These are phyloP conservation scores for Pardosa pseudoannulata DNA, from an alignment of 2,888 invertebrate species.

Conservation along the genomic window DNA sequence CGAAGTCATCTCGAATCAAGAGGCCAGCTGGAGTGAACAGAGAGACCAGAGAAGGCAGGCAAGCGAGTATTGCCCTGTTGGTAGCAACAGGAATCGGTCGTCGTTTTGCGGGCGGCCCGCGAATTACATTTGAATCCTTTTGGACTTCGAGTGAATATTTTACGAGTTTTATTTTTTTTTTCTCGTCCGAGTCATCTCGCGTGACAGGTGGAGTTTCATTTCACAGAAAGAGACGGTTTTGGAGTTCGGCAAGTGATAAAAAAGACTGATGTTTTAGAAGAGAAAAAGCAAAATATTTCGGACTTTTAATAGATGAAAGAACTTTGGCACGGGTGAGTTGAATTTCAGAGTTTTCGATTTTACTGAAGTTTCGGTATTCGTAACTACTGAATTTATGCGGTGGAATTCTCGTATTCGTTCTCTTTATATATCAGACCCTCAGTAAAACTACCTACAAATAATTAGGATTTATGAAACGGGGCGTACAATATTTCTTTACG, in stretches of 20 bases:
- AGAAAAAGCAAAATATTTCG: not conserved
- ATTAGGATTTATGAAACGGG: no score
- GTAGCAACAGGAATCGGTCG: constrained; percentile 67
- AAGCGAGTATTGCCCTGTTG: constrained; percentile 57
- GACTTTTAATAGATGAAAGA: not conserved
- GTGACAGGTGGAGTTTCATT: not conserved
- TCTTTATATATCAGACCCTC: no score
- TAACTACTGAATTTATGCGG: no score
- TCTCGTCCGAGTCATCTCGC: not conserved
- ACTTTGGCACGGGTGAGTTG: not conserved
- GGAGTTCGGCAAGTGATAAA: not conserved
- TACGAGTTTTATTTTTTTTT: constrained; percentile 1
- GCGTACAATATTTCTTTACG: no score
- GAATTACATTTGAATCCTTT: not conserved
- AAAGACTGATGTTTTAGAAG: not conserved
- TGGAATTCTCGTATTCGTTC: no score
- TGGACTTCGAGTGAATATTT: constrained; percentile 6
- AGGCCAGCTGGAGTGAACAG: constrained; percentile 21
- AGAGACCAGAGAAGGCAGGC: constrained; percentile 1
- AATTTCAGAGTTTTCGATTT: not conserved
- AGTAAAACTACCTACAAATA: no score
- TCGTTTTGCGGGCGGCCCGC: constrained; percentile 8
- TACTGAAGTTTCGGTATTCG: not conserved
- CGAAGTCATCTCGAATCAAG: constrained; percentile 23
- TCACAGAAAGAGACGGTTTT: not conserved